Evolutionary conservation across 2,113 vertebrate species (phyloP).

Genomic region (Gymnarchus niloticus): DNA sequence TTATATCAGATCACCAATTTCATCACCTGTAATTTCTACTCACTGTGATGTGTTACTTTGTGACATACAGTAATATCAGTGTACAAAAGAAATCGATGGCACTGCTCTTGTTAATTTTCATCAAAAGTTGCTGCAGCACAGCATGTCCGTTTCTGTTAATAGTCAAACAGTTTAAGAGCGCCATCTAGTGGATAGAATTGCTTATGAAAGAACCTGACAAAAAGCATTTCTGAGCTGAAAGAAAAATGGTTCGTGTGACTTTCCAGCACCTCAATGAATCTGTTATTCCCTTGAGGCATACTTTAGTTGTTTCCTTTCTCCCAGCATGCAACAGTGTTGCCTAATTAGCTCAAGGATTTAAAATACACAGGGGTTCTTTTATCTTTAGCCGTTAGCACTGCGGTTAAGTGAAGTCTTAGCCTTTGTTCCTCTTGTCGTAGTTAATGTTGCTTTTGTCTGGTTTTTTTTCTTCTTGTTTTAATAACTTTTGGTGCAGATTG

Average conservation of each 20-base stretch:
- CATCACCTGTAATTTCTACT: not conserved
- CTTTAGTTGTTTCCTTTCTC: constrained; percentile 1
- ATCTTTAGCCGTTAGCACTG: not conserved
- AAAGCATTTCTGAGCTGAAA: constrained; percentile 1
- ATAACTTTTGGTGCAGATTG: not conserved
- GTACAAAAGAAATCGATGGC: not conserved
- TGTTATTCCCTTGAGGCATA: not conserved
- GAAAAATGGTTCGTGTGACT: not conserved
- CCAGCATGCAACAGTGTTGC: constrained; percentile 10
- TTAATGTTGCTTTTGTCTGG: constrained; percentile 9
- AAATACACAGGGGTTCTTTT: constrained; percentile 12
- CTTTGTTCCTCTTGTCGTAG: constrained; percentile 6
- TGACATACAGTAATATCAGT: not conserved
- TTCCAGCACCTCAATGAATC: not conserved
- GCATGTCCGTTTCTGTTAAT: not conserved
- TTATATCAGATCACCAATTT: not conserved
- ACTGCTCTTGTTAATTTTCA: not conserved
- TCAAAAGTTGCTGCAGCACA: not conserved
- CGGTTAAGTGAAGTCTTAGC: not conserved
- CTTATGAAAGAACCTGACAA: not conserved
- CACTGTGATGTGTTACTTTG: not conserved
- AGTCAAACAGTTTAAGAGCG: not conserved
- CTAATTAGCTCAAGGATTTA: constrained; percentile 10
- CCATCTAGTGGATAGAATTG: constrained; percentile 1
- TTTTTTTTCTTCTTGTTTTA: not conserved